Percentiles rank a stretch among this genome's conserved stretches.
phyloP scores from a whole-genome alignment of 1,140 invertebrate genomes.

The Microvelia longipes region DNA sequence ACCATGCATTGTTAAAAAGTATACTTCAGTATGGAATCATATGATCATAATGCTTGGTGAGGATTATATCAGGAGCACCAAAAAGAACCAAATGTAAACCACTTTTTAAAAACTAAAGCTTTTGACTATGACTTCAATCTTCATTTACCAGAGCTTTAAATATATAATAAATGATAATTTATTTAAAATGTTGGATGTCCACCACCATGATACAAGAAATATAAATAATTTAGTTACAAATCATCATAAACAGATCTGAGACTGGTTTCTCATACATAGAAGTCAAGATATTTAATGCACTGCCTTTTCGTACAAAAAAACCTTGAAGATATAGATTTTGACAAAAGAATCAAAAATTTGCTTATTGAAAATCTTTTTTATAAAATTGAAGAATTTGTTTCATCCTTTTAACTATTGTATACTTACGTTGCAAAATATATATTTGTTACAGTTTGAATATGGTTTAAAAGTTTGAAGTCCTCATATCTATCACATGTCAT shows the following conservation, averaged over 20 bases:
- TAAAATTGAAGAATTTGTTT: neutral
- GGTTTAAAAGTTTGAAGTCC: too few species aligned
- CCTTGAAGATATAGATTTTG: neutral
- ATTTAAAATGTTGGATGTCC: neutral
- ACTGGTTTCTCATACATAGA: neutral
- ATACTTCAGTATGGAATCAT: too few species aligned
- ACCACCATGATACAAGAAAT: neutral
- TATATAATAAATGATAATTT: neutral
- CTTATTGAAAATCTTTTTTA: neutral
- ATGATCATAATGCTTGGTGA: too few species aligned
- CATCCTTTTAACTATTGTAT: too few species aligned
- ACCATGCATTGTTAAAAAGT: too few species aligned
- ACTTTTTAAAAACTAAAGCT: neutral
- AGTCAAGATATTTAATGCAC: neutral
- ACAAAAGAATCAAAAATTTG: neutral
- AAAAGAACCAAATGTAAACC: neutral
- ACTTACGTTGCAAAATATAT: too few species aligned
- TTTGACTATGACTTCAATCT: neutral
- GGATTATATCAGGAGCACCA: neutral
- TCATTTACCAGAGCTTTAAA: neutral
- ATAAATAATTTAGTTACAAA: neutral
- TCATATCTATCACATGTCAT: too few species aligned
- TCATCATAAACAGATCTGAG: neutral
- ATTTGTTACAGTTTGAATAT: too few species aligned
- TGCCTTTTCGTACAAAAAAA: neutral